Evolutionary conservation across 2,888 invertebrate species (phyloP).

Genomic region (Phytoseiulus persimilis): DNA sequence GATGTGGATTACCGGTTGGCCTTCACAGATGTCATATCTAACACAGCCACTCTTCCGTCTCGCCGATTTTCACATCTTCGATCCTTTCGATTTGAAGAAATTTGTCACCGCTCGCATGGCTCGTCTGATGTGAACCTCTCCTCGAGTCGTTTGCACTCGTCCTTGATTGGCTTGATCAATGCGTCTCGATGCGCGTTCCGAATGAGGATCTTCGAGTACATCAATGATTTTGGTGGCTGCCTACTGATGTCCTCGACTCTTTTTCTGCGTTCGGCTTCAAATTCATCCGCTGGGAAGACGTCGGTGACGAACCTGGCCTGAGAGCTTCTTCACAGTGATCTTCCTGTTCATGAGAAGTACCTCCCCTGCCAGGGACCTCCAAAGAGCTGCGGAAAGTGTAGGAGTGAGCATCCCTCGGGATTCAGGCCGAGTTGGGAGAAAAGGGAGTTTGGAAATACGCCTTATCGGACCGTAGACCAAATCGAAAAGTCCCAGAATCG

Average conservation of each 20-base stretch:
- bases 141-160: conserved; percentile 61
- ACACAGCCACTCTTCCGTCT: background rate
- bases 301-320: conserved; percentile 67
- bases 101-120: conserved; percentile 58
- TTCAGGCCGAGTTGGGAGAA: conserved; percentile 74
- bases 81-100: conserved; percentile 52
- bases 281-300: conserved; percentile 61
- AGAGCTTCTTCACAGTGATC: conserved; percentile 71
- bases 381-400: too few species aligned
- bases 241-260: background rate
- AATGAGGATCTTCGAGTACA: conserved; percentile 63
- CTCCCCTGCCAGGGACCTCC: conserved; percentile 56
- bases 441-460: conserved; percentile 85
- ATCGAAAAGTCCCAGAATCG: conserved; percentile 75
- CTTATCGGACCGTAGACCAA: conserved; percentile 74
- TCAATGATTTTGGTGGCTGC: conserved; percentile 55
- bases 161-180: conserved; percentile 60
- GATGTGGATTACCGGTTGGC: too few species aligned
- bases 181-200: conserved; percentile 56
- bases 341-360: conserved; percentile 63
- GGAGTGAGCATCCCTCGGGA: conserved; percentile 81
- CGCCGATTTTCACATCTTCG: conserved; percentile 48
- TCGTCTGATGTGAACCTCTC: conserved; percentile 60
- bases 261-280: conserved; percentile 50
- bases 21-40: too few species aligned